phyloP scores from a whole-genome alignment of 1,140 invertebrate species.

The Papilio xuthus region DNA sequence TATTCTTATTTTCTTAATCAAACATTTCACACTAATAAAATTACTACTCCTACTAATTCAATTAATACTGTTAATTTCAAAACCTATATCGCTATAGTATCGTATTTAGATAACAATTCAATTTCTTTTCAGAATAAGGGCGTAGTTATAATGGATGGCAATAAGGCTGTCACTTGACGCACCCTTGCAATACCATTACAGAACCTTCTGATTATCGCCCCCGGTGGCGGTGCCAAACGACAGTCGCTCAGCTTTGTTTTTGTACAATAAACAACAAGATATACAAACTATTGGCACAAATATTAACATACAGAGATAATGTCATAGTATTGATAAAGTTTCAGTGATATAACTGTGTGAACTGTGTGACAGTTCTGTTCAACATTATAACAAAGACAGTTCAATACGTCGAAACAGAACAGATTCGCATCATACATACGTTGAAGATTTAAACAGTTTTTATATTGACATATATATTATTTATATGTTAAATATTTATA shows the following conservation, averaged over 20 bases:
- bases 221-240: constrained; percentile 49
- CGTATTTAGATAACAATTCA: background rate
- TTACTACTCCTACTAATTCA: too few relatives aligned
- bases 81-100: background rate
- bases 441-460: too few relatives aligned
- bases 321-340: background rate
- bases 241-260: constrained; percentile 52
- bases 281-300: background rate
- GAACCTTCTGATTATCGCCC: constrained; percentile 54
- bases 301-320: background rate
- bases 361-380: background rate
- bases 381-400: background rate
- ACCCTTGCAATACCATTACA: constrained; percentile 75
- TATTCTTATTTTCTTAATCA: too few relatives aligned
- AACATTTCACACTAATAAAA: too few relatives aligned
- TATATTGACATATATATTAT: too few relatives aligned
- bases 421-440: background rate
- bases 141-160: constrained; percentile 68
- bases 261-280: background rate
- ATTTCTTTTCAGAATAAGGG: constrained; percentile 58
- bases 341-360: background rate
- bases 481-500: too few relatives aligned
- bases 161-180: constrained; percentile 69
- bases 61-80: background rate
- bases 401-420: background rate